Evolutionary conservation across 2,888 invertebrate species (phyloP).

Genomic region (Pedicia rivosa): DNA sequence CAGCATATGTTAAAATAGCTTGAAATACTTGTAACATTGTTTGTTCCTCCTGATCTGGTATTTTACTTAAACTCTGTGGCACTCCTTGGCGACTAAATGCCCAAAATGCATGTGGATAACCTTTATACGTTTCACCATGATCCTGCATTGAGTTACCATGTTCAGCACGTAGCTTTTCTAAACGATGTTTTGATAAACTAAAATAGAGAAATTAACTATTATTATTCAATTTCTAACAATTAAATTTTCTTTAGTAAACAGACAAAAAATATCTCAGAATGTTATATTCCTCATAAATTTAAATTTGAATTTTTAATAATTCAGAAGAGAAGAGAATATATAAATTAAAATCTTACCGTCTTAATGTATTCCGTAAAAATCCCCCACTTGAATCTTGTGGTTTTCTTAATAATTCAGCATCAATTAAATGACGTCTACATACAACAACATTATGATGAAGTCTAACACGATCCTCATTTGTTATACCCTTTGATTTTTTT

Average conservation of each 20-base stretch:
- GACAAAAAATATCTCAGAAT: too few species aligned
- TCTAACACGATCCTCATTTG: constrained; percentile 74
- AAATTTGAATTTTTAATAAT: too few species aligned
- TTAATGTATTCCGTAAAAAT: constrained; percentile 73
- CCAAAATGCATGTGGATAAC: constrained; percentile 78
- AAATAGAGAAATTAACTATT: too few species aligned
- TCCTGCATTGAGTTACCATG: constrained; percentile 44
- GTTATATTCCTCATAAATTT: too few species aligned
- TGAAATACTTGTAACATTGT: constrained; percentile 78
- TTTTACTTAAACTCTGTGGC: constrained; percentile 66
- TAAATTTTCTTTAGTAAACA: too few species aligned
- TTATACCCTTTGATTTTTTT: constrained; percentile 51
- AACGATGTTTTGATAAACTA: constrained; percentile 68
- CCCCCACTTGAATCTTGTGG: constrained; percentile 72
- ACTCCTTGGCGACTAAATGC: constrained; percentile 69
- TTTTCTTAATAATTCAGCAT: constrained; percentile 64
- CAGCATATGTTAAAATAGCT: constrained; percentile 76
- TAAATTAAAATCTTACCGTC: too few species aligned
- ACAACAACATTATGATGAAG: constrained; percentile 76
- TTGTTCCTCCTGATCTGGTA: constrained; percentile 76
- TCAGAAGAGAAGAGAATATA: too few species aligned
- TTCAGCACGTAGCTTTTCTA: constrained; percentile 59
- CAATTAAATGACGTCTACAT: constrained; percentile 67
- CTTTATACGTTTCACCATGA: constrained; percentile 72
- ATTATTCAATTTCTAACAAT: too few species aligned